Evolutionary conservation across 2,888 invertebrate genomes (phyloP).

Genomic region (Scaptomyza cyrtandrae): DNA sequence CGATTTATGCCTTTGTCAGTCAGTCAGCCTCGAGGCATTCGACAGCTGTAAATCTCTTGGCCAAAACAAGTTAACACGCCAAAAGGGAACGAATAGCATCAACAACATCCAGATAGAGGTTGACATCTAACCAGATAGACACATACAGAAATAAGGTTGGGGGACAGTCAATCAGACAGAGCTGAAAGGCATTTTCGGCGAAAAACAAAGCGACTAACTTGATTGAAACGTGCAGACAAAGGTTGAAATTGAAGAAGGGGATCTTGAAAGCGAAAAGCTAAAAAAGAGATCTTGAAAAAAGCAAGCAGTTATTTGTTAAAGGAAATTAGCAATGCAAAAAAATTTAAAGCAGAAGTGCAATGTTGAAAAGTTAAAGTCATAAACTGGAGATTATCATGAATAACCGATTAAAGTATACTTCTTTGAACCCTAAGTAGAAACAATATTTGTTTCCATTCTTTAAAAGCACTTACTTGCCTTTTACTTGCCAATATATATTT

Average conservation of each 20-base stretch:
- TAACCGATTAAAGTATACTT: too few species aligned
- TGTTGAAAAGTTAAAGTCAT: background rate
- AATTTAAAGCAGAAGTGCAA: too few species aligned
- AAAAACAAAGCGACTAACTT: background rate
- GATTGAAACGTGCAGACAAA: conserved; percentile 2
- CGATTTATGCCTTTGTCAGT: conserved; percentile 73
- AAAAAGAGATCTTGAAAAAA: conserved; percentile 16
- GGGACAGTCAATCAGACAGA: conserved; percentile 50
- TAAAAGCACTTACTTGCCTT: background rate
- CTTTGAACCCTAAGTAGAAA: background rate
- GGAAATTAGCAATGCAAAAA: background rate
- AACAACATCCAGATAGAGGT: conserved; percentile 9
- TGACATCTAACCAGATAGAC: conserved; percentile 26
- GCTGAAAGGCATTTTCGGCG: conserved; percentile 45
- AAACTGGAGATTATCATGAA: too few species aligned
- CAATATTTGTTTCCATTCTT: background rate
- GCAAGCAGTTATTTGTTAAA: background rate
- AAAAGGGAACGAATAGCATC: conserved; percentile 1
- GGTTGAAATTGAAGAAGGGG: conserved; percentile 8
- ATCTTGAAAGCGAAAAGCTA: background rate
- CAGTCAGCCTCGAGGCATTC: conserved; percentile 31
- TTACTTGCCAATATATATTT: too few species aligned
- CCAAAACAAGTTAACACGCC: conserved; percentile 69
- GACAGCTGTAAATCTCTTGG: conserved; percentile 72
- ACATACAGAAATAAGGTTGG: conserved; percentile 1